Base-by-base conservation (phyloP, 2,113 vertebrate genomes). In the Thunnus maccoyii region DNA sequence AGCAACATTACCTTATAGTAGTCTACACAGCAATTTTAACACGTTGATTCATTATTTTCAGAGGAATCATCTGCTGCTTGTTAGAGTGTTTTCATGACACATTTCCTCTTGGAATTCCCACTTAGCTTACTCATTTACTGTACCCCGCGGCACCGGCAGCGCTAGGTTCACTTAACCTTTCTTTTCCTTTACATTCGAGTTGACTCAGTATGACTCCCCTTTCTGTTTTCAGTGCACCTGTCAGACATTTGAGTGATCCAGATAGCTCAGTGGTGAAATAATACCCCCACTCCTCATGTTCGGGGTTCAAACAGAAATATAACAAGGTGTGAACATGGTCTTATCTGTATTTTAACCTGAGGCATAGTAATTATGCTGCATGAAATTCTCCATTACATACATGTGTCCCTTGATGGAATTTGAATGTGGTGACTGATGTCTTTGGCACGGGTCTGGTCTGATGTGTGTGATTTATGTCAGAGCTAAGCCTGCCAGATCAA, bases 21-120 rank as follows among this genome's bases (percentile, higher is more conserved):
- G 80, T 84, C 68, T 75, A 80, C 78, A 0, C 3, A 4, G 77
- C 44, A 68, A 88, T 86, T 92, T 83, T 57, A 73, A 75, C 62
- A 36, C 70, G 72, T 82, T 90, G 84, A 92, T 85, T 91, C 86
- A 88, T 89, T 81, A 82, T 71, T 68, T 64, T 79, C 11, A 71
- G 79, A 87, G 86, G 82, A 91, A 91, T 92, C 89, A 89, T 86
- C 85, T 78, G 86, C 71, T 58, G 72, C 88, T 88, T 83, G 82
- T 89, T 85, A 90, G 78, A 57, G 81, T 86, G 76, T 72, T 84
- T 80, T 74, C 67, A 77, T 92, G 92, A 94, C 93, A 94, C 90
- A 84, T 91, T 94, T 93, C 89, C 92, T 89, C 70, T 82, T 67
- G 76, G 84, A 88, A 75, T 87, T 87, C 88, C 86, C 89, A 57